Base-by-base conservation (phyloP, 1,140 invertebrate species). In the Heliconius nattereri region DNA sequence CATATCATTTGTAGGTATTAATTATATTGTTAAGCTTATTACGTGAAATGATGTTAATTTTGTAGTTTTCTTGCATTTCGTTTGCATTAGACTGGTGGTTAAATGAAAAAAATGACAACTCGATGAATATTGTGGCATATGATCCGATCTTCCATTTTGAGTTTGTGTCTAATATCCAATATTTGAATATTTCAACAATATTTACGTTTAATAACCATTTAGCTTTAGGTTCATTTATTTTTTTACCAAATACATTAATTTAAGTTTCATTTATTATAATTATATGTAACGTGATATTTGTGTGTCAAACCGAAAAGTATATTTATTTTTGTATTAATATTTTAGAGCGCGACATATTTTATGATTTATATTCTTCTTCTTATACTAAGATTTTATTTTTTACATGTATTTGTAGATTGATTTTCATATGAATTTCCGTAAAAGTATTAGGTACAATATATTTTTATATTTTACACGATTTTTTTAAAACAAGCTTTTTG, bases 1-100 rank as follows among this genome's bases (percentile, higher is more conserved):
- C 85, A 86, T 88, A 88, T 88, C 87, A 88, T 88, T 87, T 80
- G 49, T 80, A 80, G 84, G 73, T 78, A 82, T 77, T 66, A 26
- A 66, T 72, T 74, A 66, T 80, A 78, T 79, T 75, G 71, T 76
- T 83, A 83, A 81, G 75, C 71, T 81, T 81, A 82, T 71, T 77
- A 45, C n/a, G 76, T 76, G 19, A 52, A 76, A 76, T 76, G 37
- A 70, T 19, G 57, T 66, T 70, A 2, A 70, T 70, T 66, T 66
- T 66, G n/a, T 70, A 80, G 52, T 80, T 80, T 81, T 75, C 49
- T n/a, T 77, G 78, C 83, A 83, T 85, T 88, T 84, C 71, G 71
- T 83, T 84, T 83, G 81, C 79, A 79, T 84, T 87, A 87, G 83
- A 82, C 81, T 82, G 77, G 85, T 88, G 87, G 86, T n/a, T 88